Evolutionary conservation across 2,888 invertebrate genomes (phyloP).

Genomic region (Luffia ferchaultella): DNA sequence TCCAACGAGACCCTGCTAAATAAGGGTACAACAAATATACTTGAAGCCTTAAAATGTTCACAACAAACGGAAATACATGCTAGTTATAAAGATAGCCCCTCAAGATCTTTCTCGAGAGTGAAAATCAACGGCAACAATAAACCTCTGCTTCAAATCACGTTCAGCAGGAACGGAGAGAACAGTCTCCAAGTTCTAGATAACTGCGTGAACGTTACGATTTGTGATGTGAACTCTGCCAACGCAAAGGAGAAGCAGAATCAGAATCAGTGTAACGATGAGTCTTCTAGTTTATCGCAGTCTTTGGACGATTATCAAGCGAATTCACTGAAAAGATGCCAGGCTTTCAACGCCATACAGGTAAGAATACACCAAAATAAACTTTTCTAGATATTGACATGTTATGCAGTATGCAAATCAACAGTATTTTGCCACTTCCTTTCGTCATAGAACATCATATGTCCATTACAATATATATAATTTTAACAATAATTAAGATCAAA

Average conservation of each 20-base stretch:
- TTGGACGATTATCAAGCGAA: conserved; percentile 35
- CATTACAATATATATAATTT: not conserved
- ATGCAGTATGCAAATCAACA: not conserved
- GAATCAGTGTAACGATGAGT: conserved; percentile 15
- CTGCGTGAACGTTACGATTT: conserved; percentile 49
- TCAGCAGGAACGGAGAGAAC: conserved; percentile 43
- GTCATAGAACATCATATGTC: not conserved
- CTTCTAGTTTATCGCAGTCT: conserved; percentile 31
- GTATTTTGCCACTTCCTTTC: not conserved
- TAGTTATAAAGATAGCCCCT: conserved; percentile 10
- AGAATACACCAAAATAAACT: conserved; percentile 4
- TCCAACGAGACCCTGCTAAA: conserved; percentile 36
- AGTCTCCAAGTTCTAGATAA: conserved; percentile 48
- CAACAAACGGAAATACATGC: conserved; percentile 9
- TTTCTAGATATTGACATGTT: not conserved
- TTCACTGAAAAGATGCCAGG: conserved; percentile 54
- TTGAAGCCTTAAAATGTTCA: conserved; percentile 32
- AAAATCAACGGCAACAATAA: conserved; percentile 57
- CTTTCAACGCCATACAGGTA: conserved; percentile 60
- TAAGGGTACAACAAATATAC: conserved; percentile 35
- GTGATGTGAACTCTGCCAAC: conserved; percentile 25
- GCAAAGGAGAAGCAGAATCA: conserved; percentile 32
- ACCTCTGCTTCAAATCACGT: conserved; percentile 49
- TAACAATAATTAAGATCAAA: not conserved
- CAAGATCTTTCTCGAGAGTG: conserved; percentile 41